Evolutionary conservation across 2,888 invertebrate genomes (phyloP), one percentile per base, ranked within the genome.

Genomic region (Drymonia ruficornis): DNA sequence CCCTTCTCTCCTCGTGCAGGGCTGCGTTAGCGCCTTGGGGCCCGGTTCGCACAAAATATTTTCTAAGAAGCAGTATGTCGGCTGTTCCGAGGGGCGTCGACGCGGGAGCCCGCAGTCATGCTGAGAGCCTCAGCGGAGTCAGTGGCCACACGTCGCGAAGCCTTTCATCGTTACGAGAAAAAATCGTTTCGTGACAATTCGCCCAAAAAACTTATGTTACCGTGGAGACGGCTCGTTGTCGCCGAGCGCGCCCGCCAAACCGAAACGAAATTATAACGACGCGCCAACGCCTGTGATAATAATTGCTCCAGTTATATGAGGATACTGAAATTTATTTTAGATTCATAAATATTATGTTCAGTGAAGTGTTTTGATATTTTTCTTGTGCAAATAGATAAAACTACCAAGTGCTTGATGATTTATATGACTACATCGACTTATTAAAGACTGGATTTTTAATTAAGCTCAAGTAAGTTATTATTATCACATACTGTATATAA

Each of bases 81-180:
- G 88, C 78, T 81, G 82, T 78, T 67, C 72, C 83, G 83, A 89
- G 90, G 91, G 91, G 90, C 89, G 90, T 82, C 91, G 85, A 83
- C 87, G 90, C 90, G 90, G 91, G 91, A 88, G 89, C 88, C 81
- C 86, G 89, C 91, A 92, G 92, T 92, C 92, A 91, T 92, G 92
- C 92, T 92, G 92, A 86, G 92, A 86, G 70, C 78, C 87, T 91
- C 91, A 86, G 90, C 90, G 84, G 84, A 87, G 86, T 75, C 84
- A 86, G 85, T 84, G 91, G 90, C 85, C 87, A 83, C 90, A 90
- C 84, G 90, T 84, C 87, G 91, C 89, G 91, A 87, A 80, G 70
- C 80, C 76, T 87, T 84, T 84, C 85, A 82, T 72, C 78, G 76
- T 75, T 80, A 80, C 86, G 83, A 82, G 78, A 87, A 87, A 89